These are phyloP conservation scores for Cataglyphis livida DNA, from an alignment of 2,888 invertebrate genomes.

Conservation along the genomic window DNA sequence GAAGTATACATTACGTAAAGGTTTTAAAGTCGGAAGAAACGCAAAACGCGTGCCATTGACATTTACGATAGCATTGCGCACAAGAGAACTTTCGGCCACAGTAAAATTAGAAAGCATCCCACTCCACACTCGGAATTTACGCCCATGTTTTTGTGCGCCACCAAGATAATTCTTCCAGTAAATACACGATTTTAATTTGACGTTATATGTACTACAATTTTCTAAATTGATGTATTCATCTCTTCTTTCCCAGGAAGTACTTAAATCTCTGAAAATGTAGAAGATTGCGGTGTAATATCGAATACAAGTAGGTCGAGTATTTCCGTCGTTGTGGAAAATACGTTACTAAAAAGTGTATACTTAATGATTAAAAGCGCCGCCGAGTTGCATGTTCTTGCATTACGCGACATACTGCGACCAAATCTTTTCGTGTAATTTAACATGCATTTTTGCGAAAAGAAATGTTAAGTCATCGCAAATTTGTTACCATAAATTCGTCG, in stretches of 20 bases:
- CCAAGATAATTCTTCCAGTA: neutral
- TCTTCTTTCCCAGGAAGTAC: neutral
- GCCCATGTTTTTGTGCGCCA: conserved; percentile 23
- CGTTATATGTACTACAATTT: conserved; percentile 1
- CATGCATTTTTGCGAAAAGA: neutral
- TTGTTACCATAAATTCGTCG: neutral
- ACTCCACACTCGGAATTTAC: neutral
- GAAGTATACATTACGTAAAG: neutral
- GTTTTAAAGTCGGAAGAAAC: conserved; percentile 22
- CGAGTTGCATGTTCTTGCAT: neutral
- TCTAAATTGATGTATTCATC: neutral
- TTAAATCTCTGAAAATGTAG: conserved; percentile 19
- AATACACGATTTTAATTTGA: neutral
- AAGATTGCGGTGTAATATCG: conserved; percentile 20
- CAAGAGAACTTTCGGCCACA: conserved; percentile 37
- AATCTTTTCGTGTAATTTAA: conserved; percentile 20
- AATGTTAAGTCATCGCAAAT: neutral
- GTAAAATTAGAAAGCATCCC: conserved; percentile 52
- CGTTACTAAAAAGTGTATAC: neutral
- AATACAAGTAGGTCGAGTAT: neutral
- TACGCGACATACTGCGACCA: neutral
- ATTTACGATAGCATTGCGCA: conserved; percentile 26
- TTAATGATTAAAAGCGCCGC: conserved; percentile 6
- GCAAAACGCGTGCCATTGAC: neutral
- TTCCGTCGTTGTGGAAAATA: conserved; percentile 31